These are phyloP conservation scores for Dipodomys spectabilis DNA, from an alignment of 2,113 vertebrate species.

Conservation along the genomic window DNA sequence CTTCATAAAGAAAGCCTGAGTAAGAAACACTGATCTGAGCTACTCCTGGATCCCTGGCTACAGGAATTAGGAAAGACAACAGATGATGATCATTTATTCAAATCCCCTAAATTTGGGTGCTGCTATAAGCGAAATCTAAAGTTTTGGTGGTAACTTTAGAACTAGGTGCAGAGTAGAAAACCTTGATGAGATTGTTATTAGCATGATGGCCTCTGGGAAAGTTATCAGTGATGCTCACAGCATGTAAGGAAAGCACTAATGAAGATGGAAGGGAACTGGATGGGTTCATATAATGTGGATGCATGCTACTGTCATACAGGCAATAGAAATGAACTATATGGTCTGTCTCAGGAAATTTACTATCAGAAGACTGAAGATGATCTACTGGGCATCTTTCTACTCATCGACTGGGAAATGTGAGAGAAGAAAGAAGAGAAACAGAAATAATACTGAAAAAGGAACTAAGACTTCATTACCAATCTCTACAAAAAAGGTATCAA, in stretches of 20 bases:
- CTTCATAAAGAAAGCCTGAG: no score
- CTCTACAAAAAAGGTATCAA: not conserved
- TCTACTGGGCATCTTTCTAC: not conserved
- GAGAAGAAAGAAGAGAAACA: not conserved
- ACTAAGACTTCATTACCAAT: not conserved
- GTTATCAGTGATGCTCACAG: not conserved
- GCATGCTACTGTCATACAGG: no score
- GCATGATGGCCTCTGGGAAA: not conserved
- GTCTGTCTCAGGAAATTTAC: not conserved
- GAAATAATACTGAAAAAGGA: not conserved
- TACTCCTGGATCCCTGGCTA: no score
- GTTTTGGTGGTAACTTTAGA: no score
- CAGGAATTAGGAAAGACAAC: no score
- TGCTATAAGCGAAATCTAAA: no score
- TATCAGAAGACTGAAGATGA: no score
- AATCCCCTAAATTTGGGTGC: no score
- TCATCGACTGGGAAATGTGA: not conserved
- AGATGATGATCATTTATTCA: no score
- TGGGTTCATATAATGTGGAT: not conserved
- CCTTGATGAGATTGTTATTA: not conserved
- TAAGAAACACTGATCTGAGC: no score
- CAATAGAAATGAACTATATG: not conserved
- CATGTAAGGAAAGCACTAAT: not conserved
- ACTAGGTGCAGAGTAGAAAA: not conserved
- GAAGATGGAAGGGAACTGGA: no score